Base-by-base conservation (phyloP, 2,797 vertebrate species). In the Siniperca scherzeri region DNA sequence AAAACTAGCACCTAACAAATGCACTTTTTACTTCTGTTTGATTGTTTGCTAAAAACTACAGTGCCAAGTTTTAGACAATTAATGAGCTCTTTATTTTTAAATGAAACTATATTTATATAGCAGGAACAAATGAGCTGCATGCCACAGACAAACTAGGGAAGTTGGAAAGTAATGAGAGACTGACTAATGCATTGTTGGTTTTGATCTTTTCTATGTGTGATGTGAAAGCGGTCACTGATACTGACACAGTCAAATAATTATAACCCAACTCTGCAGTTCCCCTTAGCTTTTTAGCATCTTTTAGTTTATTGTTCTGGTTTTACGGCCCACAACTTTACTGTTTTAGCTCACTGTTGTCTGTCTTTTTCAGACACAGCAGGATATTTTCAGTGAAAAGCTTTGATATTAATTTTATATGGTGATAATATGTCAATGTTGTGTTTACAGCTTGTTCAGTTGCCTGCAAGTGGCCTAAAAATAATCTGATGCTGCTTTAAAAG, bases 381-480 rank as follows among this genome's bases (percentile, higher is more conserved):
- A 53, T 25, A 38, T 55, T 50, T 50, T 33, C 19, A 33, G 46
- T 36, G 27, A 48, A 33, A 33, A 19, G 44, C 27, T 17, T 27
- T 17, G 13, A 16, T 16, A 25, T 65, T 56, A 5, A 38, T 38
- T 72, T 16, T 44, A 16, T 19, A 21, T 3, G 5, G 27, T n/a
- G 4, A 33, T 3, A 16, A 21, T 48, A 22, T 21, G 17, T 25
- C 10, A 25, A 14, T 50, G 2, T 14, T 70, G 33, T 40, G 4
- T 70, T 62, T 60, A 60, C 36, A 19, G 17, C 17, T 70, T 44
- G 52, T 70, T 33, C 70, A n/a, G 22, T 17, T 33, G 57, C 25
- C 6, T 5, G 13, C 14, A 2, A 21, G 44, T 55, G 40, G 25
- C 5, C 52, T 12, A 33, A 25, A 48, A 25, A 38, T 25, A 5